Percentiles rank a stretch among this genome's conserved stretches.
Conservation (phyloP, 1,140 invertebrate species). For the Hirudo medicinalis region DNA sequence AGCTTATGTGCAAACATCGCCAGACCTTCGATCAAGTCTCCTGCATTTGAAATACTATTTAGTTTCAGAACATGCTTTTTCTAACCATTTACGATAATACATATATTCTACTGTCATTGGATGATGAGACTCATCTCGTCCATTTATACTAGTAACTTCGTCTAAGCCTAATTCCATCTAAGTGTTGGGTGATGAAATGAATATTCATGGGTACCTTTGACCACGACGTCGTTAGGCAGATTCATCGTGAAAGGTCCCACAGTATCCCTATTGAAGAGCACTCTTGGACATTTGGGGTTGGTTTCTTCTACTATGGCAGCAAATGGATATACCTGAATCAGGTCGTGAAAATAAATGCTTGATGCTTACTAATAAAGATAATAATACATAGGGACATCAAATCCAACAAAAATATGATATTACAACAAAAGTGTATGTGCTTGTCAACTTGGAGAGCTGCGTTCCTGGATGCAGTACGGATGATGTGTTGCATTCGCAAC, state of each 20-base stretch:
- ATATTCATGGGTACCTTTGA: too few relatives aligned
- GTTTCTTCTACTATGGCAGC: constrained; percentile 39
- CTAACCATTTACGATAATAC: too few relatives aligned
- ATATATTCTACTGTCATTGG: too few relatives aligned
- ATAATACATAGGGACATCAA: background rate
- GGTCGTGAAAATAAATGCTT: background rate
- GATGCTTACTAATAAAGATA: background rate
- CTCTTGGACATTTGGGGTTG: constrained; percentile 31
- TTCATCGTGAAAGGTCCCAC: constrained; percentile 37
- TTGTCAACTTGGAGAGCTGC: background rate
- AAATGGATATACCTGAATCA: constrained; percentile 41
- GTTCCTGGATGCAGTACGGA: background rate
- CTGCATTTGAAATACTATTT: constrained; percentile 25
- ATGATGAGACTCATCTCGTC: too few relatives aligned
- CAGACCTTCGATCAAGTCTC: constrained; percentile 32
- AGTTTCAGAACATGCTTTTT: background rate
- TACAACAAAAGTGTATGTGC: too few relatives aligned
- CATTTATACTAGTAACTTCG: too few relatives aligned
- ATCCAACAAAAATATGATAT: too few relatives aligned
- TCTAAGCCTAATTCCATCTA: too few relatives aligned
- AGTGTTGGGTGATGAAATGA: too few relatives aligned
- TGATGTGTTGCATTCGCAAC: background rate
- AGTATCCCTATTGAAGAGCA: constrained; percentile 38
- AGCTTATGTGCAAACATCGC: constrained; percentile 31
- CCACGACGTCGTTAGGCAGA: constrained; percentile 23